A percentile compares a stretch with the other conserved stretches of the same genome.
phyloP scores from a whole-genome alignment of 2,797 vertebrate species.

The Pseudochirops corinnae region DNA sequence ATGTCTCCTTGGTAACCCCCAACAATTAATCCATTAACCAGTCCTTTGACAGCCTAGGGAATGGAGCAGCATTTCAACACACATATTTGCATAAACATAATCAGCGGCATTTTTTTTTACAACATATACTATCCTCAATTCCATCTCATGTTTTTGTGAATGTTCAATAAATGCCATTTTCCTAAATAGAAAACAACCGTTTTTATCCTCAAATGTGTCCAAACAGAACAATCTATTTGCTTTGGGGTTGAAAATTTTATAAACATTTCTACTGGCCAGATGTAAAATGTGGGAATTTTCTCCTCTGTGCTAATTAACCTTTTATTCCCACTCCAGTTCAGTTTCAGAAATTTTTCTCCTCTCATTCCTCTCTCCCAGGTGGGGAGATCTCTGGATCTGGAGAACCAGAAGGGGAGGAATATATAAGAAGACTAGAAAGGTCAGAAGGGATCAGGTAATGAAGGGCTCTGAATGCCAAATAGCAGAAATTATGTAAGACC shows the following conservation, averaged over 20 bases:
- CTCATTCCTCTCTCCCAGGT: not conserved
- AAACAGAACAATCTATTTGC: not conserved
- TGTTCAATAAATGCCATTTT: not conserved
- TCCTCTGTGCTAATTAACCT: not conserved
- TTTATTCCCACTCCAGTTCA: not conserved
- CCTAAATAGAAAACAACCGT: not conserved
- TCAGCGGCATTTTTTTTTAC: not conserved
- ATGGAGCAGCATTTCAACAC: not conserved
- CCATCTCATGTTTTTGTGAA: not conserved
- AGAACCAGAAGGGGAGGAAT: not conserved
- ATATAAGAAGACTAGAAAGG: not conserved
- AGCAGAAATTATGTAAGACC: not conserved
- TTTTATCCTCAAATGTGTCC: not conserved
- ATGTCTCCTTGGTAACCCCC: not conserved
- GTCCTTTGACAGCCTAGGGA: not conserved
- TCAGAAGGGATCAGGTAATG: not conserved
- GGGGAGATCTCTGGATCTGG: not conserved
- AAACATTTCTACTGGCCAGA: not conserved
- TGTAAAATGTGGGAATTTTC: not conserved
- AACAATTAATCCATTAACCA: not conserved
- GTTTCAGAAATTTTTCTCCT: not conserved
- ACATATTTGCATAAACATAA: not conserved
- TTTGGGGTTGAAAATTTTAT: not conserved
- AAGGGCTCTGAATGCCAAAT: not conserved
- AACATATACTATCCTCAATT: not conserved